Base-by-base conservation (phyloP, 1,140 invertebrate genomes). In the Bombus impatiens region DNA sequence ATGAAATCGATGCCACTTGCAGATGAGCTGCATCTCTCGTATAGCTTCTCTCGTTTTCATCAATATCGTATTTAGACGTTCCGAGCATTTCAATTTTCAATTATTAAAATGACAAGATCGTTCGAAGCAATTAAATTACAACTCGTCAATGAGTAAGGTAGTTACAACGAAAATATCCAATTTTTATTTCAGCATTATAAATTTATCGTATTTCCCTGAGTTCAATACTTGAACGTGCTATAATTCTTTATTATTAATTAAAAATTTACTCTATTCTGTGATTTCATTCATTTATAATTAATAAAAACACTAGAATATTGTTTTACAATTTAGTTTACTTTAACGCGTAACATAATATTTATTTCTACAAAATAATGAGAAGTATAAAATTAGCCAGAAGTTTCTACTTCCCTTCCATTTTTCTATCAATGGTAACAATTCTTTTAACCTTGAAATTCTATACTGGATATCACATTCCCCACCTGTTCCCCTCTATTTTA, bases 1-100 rank as follows among this genome's bases (percentile, higher is more conserved):
- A 85, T 71, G 65, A 37, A 71, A 84, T 57, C 75, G 47, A 82
- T 74, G 42, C 35, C 37, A 59, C 32, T 57, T 53, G 35, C 44
- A 68, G 35, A 40, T 22, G 44, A 78, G 59, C 32, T 35, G 42
- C 67, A 32, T n/a, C 32, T 44, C 70, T 72, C 32, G 6, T 37
- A 57, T 53, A 35, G 32, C 5, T 25, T 57, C 22, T 12, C 22
- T 57, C 47, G 6, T 35, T 13, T 57, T 35, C 44, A 77, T 25
- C 22, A 59, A 35, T 25, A 37, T 57, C 13, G 8, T 57, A 57
- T 22, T 10, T n/a, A 53, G 22, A 32, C 9, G 18, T 53, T 57
- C 37, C 32, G 3, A 40, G 35, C 15, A 57, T 15, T 40, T 53
- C 70, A n/a, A n/a, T 71, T 15, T 40, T 35, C 40, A n/a, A 42